phyloP scores from a whole-genome alignment of 2,797 vertebrate genomes.

The Schizopygopsis pylzovi region DNA sequence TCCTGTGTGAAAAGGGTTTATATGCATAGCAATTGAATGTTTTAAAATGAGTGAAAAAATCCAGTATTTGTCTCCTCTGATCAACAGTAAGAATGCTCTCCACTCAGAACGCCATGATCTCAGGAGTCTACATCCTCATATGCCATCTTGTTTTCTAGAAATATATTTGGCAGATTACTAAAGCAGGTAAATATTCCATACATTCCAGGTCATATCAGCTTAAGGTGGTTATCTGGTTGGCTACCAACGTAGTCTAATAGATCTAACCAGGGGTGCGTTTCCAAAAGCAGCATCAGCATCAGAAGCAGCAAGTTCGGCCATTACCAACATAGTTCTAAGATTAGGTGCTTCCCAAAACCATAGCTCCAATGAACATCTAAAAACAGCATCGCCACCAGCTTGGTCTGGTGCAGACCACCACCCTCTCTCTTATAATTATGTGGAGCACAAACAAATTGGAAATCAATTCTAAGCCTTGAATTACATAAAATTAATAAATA shows the following conservation, averaged over 20 bases:
- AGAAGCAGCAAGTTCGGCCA: too few species aligned
- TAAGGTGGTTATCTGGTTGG: neutral
- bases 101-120: neutral
- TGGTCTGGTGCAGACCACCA: neutral
- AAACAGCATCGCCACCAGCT: neutral
- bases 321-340: too few species aligned
- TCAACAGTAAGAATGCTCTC: neutral
- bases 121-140: neutral
- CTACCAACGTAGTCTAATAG: neutral
- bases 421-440: neutral
- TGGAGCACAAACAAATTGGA: neutral
- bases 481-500: neutral
- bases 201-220: neutral
- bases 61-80: neutral
- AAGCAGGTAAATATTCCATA: neutral
- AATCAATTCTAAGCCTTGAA: conserved; percentile 9
- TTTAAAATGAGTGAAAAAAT: neutral
- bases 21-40: neutral
- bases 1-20: neutral
- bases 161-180: neutral
- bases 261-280: neutral
- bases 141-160: neutral
- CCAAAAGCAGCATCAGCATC: too few species aligned
- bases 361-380: neutral
- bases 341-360: neutral